A percentile compares a stretch with the other conserved stretches of the same genome.
Conservation (phyloP, 2,797 vertebrate species). For the Rhabdomys pumilio region DNA sequence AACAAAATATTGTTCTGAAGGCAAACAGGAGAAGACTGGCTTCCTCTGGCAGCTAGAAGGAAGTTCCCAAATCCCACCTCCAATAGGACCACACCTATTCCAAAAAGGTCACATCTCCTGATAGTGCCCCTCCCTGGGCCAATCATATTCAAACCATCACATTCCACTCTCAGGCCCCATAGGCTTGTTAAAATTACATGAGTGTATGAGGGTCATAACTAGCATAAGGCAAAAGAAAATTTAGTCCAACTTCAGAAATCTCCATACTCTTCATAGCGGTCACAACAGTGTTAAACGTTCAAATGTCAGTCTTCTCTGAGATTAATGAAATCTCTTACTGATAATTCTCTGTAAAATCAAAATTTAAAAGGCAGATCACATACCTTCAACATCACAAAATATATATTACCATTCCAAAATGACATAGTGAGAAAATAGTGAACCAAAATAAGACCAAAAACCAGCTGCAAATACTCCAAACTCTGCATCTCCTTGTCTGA, state of each 20-base stretch:
- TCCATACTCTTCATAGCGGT: no score
- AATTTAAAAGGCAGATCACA: background rate
- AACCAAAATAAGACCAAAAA: background rate
- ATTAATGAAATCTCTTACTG: background rate
- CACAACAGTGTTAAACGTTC: no score
- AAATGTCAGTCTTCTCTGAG: background rate
- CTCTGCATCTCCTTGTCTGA: background rate
- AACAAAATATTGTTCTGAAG: background rate
- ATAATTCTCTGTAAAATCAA: background rate
- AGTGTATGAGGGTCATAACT: background rate
- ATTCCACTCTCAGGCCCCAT: background rate
- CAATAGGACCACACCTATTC: background rate
- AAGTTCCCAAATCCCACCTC: background rate
- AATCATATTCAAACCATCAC: background rate
- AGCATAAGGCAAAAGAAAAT: background rate
- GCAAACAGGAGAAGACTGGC: background rate
- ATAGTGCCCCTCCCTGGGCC: background rate
- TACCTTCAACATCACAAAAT: background rate
- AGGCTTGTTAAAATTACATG: background rate
- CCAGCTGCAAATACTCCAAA: background rate
- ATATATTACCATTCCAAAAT: background rate
- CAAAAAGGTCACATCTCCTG: background rate
- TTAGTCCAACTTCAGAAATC: no score
- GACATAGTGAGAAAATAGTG: background rate
- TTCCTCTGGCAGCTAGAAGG: background rate